Conservation (phyloP, 1,140 invertebrate species). For the Papilio aristodemus region DNA sequence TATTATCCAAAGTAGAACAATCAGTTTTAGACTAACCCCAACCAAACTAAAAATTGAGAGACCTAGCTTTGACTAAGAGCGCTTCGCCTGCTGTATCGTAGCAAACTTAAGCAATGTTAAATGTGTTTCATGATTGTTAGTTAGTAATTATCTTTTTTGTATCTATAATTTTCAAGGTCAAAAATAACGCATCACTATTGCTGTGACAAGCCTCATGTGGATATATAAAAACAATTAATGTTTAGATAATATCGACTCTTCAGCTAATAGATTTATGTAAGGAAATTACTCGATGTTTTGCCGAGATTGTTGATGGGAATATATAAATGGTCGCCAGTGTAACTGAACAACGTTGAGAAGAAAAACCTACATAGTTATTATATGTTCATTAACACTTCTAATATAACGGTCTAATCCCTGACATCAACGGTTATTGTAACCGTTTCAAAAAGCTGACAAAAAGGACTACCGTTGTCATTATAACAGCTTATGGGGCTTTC, state of each 20-base stretch:
- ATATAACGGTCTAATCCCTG: neutral
- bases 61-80: no score
- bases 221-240: neutral
- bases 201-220: neutral
- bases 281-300: conserved; percentile 11
- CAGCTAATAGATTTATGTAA: conserved; percentile 15
- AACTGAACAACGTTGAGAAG: neutral
- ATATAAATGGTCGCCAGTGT: neutral
- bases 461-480: neutral
- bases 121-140: no score
- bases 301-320: neutral
- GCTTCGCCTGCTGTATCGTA: no score
- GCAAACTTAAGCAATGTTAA: no score
- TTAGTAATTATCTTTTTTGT: neutral
- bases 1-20: no score
- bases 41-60: no score
- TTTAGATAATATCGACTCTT: neutral
- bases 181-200: neutral
- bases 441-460: neutral
- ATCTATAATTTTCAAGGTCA: neutral
- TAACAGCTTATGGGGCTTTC: neutral
- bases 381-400: conserved; percentile 19
- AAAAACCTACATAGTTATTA: conserved; percentile 7
- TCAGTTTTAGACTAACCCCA: no score
- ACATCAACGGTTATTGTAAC: conserved; percentile 12